phyloP scores from a whole-genome alignment of 2,113 vertebrate genomes.

The Tragelaphus imberbis region DNA sequence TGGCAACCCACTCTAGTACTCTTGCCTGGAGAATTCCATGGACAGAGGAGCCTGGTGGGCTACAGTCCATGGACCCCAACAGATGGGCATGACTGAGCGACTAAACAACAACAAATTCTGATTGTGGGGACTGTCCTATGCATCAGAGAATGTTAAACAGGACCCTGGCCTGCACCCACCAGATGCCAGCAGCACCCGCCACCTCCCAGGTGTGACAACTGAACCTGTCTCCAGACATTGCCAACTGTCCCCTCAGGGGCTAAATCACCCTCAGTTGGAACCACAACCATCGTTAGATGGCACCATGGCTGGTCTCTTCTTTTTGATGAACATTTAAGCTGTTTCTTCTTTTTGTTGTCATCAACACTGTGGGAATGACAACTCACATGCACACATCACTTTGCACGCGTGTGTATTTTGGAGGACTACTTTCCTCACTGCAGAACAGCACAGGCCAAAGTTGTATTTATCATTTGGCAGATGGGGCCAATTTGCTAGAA shows the following conservation, averaged over 20 bases:
- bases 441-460: neutral
- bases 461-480: neutral
- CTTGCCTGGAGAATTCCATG: neutral
- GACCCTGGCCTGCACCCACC: neutral
- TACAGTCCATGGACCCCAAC: neutral
- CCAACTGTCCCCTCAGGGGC: neutral
- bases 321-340: neutral
- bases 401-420: neutral
- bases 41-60: neutral
- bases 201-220: neutral
- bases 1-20: neutral
- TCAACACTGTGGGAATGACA: neutral
- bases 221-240: neutral
- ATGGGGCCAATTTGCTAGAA: neutral
- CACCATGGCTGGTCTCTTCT: neutral
- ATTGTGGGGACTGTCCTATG: neutral
- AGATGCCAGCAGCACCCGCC: neutral
- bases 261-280: neutral
- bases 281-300: neutral
- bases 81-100: neutral
- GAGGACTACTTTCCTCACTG: neutral
- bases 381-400: neutral
- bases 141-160: neutral
- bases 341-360: neutral
- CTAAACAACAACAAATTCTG: neutral